A percentile compares a stretch with the other conserved stretches of the same genome.
Evolutionary conservation across 2,797 vertebrate genomes (phyloP).

Genomic region (Chiloscyllium punctatum): DNA sequence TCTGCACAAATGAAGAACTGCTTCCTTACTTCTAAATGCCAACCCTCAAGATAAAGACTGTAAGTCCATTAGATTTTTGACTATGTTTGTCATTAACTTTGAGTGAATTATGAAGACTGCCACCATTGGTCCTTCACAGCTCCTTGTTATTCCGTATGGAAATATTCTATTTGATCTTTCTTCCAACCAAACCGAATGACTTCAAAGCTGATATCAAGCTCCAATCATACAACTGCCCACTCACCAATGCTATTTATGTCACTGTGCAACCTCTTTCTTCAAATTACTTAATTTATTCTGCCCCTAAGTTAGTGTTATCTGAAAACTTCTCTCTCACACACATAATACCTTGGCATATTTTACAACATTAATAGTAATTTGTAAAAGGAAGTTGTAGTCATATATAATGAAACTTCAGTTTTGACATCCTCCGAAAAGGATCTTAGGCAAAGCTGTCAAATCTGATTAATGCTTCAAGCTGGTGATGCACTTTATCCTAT

Average conservation of each 20-base stretch:
- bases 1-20: not conserved
- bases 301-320: not conserved
- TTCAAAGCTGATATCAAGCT: not conserved
- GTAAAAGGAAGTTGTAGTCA: not conserved
- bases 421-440: not conserved
- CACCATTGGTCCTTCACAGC: not conserved
- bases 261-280: not conserved
- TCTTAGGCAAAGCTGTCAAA: not conserved
- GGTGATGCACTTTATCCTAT: not conserved
- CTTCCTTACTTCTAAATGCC: not conserved
- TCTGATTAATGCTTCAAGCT: not conserved
- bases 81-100: not conserved
- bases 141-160: not conserved
- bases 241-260: too few species aligned
- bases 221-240: not conserved
- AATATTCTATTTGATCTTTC: not conserved
- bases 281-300: not conserved
- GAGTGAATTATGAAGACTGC: not conserved
- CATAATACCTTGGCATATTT: not conserved
- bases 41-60: not conserved
- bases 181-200: not conserved
- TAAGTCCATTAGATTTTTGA: not conserved
- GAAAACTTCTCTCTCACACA: not conserved
- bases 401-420: not conserved
- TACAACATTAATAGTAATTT: not conserved